Conservation (phyloP, 2,888 invertebrate species). For the Byasa hedistus region DNA sequence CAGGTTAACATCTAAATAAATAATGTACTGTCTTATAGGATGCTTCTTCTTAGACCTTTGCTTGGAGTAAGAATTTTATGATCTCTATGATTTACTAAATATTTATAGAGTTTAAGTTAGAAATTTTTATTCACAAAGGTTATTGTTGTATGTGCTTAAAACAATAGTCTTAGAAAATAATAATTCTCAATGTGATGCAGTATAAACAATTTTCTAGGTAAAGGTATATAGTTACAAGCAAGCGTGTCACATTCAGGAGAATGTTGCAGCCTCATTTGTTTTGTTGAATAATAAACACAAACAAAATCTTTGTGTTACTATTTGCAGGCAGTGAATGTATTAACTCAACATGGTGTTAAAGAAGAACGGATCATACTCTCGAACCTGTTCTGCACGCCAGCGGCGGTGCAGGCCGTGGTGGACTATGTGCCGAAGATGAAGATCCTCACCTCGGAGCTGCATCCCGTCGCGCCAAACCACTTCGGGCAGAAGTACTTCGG, state of each 20-base stretch:
- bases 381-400: slow-evolving; percentile 97
- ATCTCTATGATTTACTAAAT: too few relatives aligned
- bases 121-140: too few relatives aligned
- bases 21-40: background rate
- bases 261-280: background rate
- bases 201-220: too few relatives aligned
- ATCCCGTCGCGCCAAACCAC: slow-evolving; percentile 97
- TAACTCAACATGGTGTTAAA: slow-evolving; percentile 95
- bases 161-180: too few relatives aligned
- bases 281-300: background rate
- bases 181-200: too few relatives aligned
- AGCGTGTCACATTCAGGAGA: too few relatives aligned
- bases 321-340: slow-evolving; percentile 92
- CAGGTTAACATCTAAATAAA: slow-evolving; percentile 63
- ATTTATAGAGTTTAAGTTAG: too few relatives aligned
- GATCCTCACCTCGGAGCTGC: slow-evolving; percentile 96
- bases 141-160: too few relatives aligned
- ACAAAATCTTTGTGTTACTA: background rate
- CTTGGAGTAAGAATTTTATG: too few relatives aligned
- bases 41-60: background rate
- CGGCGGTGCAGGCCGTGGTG: slow-evolving; percentile 90
- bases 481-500: slow-evolving; percentile 99
- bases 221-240: too few relatives aligned
- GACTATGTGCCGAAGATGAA: slow-evolving; percentile 94
- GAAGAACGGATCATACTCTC: slow-evolving; percentile 98